Evolutionary conservation across 2,888 invertebrate species (phyloP).

Genomic region (Habroteleia sp.): DNA sequence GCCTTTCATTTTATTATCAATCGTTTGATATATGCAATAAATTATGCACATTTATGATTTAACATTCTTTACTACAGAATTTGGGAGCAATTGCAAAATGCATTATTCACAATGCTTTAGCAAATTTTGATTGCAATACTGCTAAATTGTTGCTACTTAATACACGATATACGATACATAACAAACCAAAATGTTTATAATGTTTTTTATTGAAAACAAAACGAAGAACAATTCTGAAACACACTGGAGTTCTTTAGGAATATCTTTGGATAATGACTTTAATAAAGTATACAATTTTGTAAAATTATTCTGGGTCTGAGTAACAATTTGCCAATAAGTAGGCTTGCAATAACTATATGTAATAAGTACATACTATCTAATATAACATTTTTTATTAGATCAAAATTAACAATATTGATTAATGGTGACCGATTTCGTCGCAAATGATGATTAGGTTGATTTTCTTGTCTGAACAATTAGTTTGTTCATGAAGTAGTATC

Average conservation of each 20-base stretch:
- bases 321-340: conserved; percentile 34
- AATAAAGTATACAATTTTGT: conserved; percentile 13
- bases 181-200: too few relatives aligned
- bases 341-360: conserved; percentile 21
- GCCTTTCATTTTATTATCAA: conserved; percentile 5
- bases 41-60: conserved; percentile 45
- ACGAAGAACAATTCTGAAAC: too few relatives aligned
- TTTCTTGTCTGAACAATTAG: conserved; percentile 25
- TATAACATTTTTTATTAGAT: conserved; percentile 26
- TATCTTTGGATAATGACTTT: conserved; percentile 16
- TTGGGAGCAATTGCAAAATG: conserved; percentile 27
- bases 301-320: conserved; percentile 25
- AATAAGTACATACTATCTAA: conserved; percentile 50
- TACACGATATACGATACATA: too few relatives aligned
- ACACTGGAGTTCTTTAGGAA: conserved; percentile 40
- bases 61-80: conserved; percentile 21
- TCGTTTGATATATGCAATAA: conserved; percentile 24
- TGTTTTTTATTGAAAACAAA: too few relatives aligned
- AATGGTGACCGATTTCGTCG: conserved; percentile 11
- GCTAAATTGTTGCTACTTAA: conserved; percentile 32
- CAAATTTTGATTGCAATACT: conserved; percentile 49
- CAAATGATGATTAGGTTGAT: conserved; percentile 35
- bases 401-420: conserved; percentile 29
- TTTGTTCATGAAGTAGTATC: conserved; percentile 14
- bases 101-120: conserved; percentile 21